A percentile compares a stretch with the other conserved stretches of the same genome.
Evolutionary conservation across 2,797 vertebrate species (phyloP).

Genomic region (Melopsittacus undulatus): DNA sequence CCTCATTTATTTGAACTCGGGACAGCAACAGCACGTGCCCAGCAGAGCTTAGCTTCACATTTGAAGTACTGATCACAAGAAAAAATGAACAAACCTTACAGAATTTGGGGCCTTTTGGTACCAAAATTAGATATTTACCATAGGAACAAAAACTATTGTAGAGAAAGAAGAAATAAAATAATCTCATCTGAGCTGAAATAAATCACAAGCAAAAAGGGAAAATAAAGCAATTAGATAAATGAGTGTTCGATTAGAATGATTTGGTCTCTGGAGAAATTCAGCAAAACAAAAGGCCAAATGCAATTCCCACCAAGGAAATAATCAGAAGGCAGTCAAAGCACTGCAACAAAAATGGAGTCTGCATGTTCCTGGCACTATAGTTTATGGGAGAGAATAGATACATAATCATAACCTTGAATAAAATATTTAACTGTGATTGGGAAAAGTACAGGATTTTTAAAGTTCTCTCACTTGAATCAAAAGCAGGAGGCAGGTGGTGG

Average conservation of each 20-base stretch:
- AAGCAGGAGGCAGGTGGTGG: neutral
- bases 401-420: neutral
- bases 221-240: neutral
- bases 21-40: conserved; percentile 36
- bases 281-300: neutral
- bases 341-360: neutral
- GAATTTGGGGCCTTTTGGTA: neutral
- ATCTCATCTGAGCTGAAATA: neutral
- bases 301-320: neutral
- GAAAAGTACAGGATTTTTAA: neutral
- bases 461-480: conserved; percentile 11
- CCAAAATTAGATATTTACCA: neutral
- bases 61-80: neutral
- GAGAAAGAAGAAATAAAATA: neutral
- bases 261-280: neutral
- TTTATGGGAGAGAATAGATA: neutral
- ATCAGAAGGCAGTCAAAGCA: neutral
- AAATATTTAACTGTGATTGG: neutral
- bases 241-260: neutral
- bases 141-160: neutral
- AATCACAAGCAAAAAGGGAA: neutral
- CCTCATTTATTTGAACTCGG: conserved; percentile 57
- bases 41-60: neutral
- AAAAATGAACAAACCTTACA: neutral
- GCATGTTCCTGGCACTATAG: neutral